Evolutionary conservation across 2,113 vertebrate species (phyloP), one percentile per base, ranked within the genome.

Genomic region (Saguinus imperator): DNA sequence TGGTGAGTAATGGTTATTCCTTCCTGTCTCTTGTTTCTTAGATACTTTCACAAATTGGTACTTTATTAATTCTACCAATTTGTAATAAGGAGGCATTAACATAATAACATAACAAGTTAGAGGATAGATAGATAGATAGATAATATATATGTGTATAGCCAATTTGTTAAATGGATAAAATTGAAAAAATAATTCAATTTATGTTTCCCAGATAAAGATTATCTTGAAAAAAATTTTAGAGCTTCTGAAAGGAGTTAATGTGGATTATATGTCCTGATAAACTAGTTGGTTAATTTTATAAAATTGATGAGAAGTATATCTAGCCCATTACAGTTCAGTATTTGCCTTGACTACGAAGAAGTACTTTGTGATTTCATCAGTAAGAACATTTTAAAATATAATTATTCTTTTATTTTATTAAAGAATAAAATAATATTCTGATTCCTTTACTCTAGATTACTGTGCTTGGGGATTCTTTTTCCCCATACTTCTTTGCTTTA

Each of bases 121-220:
- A 17, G 52, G 52, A 52, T 52, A 5, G 52, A 52, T 52, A 17
- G 52, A 17, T 17, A 52, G 52, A 17, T 52, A 52, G 50, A 52
- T 52, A 52, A 52, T 64, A 1, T 29, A 1, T 64, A 2, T 29
- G 12, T 66, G 2, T 66, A 66, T 66, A 16, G 3, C 9, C 55
- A 95, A 93, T 87, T 93, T 77, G 61, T 82, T 96, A 79, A 93
- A 89, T 70, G 61, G 14, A 40, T 87, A 94, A 94, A 87, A 95
- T 45, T 81, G 32, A 21, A 86, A 93, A 95, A 87, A 43, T 50
- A 18, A 77, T 10, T 43, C 29, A 23, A 64, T 76, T 45, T 89
- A 8, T 64, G 25, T 89, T 58, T 6, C 32, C 27, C 17, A 52
- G 61, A 76, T 64, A 94, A 92, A 80, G 3, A 76, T 76, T 12